phyloP scores from a whole-genome alignment of 2,797 vertebrate genomes.

The Argentina silus region DNA sequence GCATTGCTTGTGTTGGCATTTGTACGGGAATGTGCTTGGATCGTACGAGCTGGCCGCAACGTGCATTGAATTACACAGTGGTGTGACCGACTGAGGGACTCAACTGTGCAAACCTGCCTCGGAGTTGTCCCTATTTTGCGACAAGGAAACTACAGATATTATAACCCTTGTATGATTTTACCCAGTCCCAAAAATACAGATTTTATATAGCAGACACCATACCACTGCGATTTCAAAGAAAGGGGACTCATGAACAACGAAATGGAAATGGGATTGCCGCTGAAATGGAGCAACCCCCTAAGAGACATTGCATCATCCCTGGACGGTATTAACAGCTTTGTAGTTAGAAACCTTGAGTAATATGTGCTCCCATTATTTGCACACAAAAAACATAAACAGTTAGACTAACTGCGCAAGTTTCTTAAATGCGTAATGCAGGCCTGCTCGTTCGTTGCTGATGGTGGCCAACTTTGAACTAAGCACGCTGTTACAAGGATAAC shows the following conservation, averaged over 20 bases:
- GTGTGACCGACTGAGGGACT: slow-evolving; percentile 74
- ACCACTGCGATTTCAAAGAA: too few species aligned
- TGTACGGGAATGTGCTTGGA: slow-evolving; percentile 82
- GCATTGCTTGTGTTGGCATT: slow-evolving; percentile 87
- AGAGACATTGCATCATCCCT: too few species aligned
- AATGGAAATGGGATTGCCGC: too few species aligned
- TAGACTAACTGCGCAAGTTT: background rate
- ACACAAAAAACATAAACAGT: too few species aligned
- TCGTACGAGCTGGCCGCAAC: slow-evolving; percentile 82
- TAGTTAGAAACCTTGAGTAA: too few species aligned
- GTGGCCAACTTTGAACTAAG: background rate
- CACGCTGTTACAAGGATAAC: slow-evolving; percentile 17
- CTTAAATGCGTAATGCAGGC: background rate
- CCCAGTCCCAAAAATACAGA: too few species aligned
- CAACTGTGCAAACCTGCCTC: slow-evolving; percentile 71
- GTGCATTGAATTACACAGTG: slow-evolving; percentile 82
- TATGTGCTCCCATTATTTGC: too few species aligned
- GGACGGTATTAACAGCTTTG: too few species aligned
- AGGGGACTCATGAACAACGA: too few species aligned
- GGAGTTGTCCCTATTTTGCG: slow-evolving; percentile 43
- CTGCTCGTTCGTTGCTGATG: background rate
- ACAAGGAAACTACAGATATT: background rate
- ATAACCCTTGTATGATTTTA: background rate
- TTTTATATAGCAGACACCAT: too few species aligned
- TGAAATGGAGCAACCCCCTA: too few species aligned